Evolutionary conservation across 2,888 invertebrate species (phyloP).

Genomic region (Corbicula japonica): DNA sequence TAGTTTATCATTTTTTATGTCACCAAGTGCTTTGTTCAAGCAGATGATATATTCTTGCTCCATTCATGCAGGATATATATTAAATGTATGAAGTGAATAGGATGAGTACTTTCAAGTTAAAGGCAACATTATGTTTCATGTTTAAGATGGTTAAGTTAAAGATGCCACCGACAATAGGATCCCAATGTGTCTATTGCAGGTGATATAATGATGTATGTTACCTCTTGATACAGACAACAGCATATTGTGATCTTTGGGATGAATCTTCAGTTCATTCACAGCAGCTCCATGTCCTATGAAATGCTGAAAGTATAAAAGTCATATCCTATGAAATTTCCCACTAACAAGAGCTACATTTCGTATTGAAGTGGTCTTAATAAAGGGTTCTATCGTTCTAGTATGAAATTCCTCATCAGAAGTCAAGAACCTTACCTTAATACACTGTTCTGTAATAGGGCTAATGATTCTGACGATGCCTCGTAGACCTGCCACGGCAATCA

Average conservation of each 20-base stretch:
- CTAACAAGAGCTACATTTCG: neutral
- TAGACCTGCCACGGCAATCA: conserved; percentile 96
- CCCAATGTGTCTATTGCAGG: too few relatives aligned
- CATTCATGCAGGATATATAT: too few relatives aligned
- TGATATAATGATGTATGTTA: conserved; percentile 55
- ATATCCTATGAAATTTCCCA: neutral
- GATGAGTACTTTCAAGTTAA: too few relatives aligned
- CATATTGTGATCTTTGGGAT: conserved; percentile 95
- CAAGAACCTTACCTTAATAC: conserved; percentile 89
- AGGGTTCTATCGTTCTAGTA: neutral
- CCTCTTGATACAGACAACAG: conserved; percentile 96
- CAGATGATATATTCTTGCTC: too few relatives aligned
- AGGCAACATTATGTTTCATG: too few relatives aligned
- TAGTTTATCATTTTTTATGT: too few relatives aligned
- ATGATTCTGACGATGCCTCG: conserved; percentile 96
- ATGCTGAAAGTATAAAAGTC: conserved; percentile 76
- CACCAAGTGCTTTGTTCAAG: too few relatives aligned
- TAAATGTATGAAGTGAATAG: too few relatives aligned
- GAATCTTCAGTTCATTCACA: conserved; percentile 96
- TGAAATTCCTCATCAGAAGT: neutral
- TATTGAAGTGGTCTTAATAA: neutral
- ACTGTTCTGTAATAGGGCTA: conserved; percentile 93
- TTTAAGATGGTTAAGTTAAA: too few relatives aligned
- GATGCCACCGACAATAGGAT: too few relatives aligned
- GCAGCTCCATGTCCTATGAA: conserved; percentile 93